Evolutionary conservation across 2,797 vertebrate species (phyloP).

Genomic region (Argyrosomus regius): DNA sequence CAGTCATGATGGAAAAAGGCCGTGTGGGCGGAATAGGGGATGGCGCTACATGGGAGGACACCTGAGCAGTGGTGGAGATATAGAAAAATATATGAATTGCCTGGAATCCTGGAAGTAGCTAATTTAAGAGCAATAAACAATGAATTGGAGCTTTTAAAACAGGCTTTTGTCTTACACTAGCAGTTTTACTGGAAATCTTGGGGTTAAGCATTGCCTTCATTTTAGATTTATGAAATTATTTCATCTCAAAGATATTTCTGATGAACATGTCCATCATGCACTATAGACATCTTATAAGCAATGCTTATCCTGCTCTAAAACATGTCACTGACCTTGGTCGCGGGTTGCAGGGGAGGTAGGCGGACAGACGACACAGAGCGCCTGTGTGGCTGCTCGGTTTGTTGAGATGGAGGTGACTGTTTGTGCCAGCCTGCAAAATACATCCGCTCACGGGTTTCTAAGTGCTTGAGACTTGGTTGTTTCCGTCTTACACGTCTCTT

Average conservation of each 20-base stretch:
- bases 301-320: neutral
- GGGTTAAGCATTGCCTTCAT: no score
- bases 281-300: neutral
- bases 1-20: conserved; percentile 42
- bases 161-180: neutral
- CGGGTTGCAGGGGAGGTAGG: conserved; percentile 64
- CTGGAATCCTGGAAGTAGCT: neutral
- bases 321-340: conserved; percentile 68
- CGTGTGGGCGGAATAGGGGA: conserved; percentile 69
- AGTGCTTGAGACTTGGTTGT: conserved; percentile 77
- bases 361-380: conserved; percentile 29
- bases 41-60: conserved; percentile 35
- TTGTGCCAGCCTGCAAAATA: conserved; percentile 73
- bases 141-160: neutral
- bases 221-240: neutral
- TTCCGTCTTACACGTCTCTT: conserved; percentile 82
- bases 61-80: conserved; percentile 23
- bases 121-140: neutral
- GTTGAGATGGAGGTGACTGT: conserved; percentile 39
- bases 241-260: neutral
- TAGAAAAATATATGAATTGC: neutral
- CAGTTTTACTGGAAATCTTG: conserved; percentile 11
- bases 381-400: conserved; percentile 7
- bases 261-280: neutral
- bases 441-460: conserved; percentile 74